Percentiles rank a stretch among this genome's conserved stretches.
Conservation (phyloP, 2,797 vertebrate species). For the Lemur catta region DNA sequence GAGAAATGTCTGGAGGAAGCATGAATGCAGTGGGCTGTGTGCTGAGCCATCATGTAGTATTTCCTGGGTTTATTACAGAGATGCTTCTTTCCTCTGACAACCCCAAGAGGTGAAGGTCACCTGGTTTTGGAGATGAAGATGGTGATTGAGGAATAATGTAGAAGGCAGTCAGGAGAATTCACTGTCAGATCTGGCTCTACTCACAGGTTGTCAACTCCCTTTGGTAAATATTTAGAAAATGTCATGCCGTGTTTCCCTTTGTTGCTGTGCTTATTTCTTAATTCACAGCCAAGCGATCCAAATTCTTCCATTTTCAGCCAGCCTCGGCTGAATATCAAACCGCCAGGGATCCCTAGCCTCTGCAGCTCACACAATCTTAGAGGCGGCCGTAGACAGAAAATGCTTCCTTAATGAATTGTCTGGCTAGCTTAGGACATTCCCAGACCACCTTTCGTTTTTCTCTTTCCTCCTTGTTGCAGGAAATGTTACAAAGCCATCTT, state of each 20-base stretch:
- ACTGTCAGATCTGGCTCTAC: conserved; percentile 38
- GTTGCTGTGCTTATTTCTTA: conserved; percentile 65
- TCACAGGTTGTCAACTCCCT: conserved; percentile 32
- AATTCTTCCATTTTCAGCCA: conserved; percentile 59
- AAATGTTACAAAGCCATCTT: conserved; percentile 30
- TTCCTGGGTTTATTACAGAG: background rate
- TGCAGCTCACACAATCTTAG: background rate
- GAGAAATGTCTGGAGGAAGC: background rate
- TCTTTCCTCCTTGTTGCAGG: conserved; percentile 41
- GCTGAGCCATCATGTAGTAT: background rate
- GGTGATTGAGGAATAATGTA: background rate
- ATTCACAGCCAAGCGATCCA: conserved; percentile 40
- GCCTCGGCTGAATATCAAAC: conserved; percentile 46
- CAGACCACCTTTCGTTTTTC: conserved; percentile 28
- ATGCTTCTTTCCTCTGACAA: conserved; percentile 11
- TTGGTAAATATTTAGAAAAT: conserved; percentile 75
- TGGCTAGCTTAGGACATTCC: conserved; percentile 33
- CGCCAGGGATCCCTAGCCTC: conserved; percentile 23
- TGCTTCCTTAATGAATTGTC: conserved; percentile 25
- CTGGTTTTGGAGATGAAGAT: background rate
- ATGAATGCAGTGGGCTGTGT: background rate
- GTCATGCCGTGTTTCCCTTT: conserved; percentile 45
- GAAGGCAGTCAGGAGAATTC: conserved; percentile 32
- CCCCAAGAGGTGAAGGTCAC: background rate
- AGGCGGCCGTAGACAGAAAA: conserved; percentile 21